Conservation (phyloP, 2,113 vertebrate species). For the Nesoenas mayeri region DNA sequence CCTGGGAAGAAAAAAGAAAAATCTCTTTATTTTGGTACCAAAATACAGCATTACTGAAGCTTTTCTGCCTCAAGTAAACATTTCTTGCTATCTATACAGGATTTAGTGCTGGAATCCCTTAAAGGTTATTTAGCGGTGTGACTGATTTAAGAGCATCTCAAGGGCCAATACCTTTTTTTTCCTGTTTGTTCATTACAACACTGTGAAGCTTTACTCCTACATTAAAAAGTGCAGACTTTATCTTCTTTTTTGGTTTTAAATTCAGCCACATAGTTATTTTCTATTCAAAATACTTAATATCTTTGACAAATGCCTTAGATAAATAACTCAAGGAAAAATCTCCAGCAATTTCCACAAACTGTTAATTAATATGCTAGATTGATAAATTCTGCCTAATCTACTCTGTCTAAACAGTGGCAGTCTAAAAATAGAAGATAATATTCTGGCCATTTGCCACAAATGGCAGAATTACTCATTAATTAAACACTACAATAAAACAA, state of each 20-base stretch:
- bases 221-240: background rate
- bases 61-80: slow-evolving; percentile 14
- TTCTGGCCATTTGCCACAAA: slow-evolving; percentile 70
- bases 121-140: slow-evolving; percentile 21
- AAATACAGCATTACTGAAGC: background rate
- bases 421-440: slow-evolving; percentile 51
- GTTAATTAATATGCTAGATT: slow-evolving; percentile 36
- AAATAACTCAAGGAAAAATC: slow-evolving; percentile 55
- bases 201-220: background rate
- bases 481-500: slow-evolving; percentile 69
- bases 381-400: slow-evolving; percentile 54
- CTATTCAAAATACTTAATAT: slow-evolving; percentile 32
- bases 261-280: background rate
- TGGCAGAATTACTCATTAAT: slow-evolving; percentile 68
- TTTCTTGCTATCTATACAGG: slow-evolving; percentile 11
- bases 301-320: slow-evolving; percentile 13
- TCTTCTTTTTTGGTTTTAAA: background rate
- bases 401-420: slow-evolving; percentile 48
- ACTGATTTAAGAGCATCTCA: slow-evolving; percentile 51
- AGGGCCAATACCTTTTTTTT: slow-evolving; percentile 11
- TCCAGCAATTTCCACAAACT: slow-evolving; percentile 20
- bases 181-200: slow-evolving; percentile 35
- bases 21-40: background rate
- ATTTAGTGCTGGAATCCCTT: slow-evolving; percentile 43
- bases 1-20: slow-evolving; percentile 16